Base-by-base conservation (phyloP, 2,888 invertebrate genomes). In the Drosophila dives region DNA sequence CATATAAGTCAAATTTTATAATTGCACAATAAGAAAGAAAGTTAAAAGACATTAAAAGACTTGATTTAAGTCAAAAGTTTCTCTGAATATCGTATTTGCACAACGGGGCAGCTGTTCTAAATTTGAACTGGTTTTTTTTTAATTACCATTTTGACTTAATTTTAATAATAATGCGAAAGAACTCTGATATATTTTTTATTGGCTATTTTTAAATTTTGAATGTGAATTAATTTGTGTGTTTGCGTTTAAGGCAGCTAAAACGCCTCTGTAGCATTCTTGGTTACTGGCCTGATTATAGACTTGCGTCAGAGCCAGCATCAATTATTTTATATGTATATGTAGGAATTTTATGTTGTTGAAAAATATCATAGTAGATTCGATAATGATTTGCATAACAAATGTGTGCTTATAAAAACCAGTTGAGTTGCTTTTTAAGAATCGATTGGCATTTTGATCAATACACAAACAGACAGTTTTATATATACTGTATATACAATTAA, bases 381-480 rank as follows among this genome's bases (percentile, higher is more conserved):
- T 77, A 68, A 77, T 77, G 71, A 80, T 80, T 80, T 80, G 69
- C 75, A 78, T 79, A 80, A 75, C 75, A 74, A 80, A 80, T 80
- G 63, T 69, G 64, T 62, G 77, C 75, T 71, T 77, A 59, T 40
- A 53, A 67, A 76, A 85, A 85, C 85, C 83, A 77, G 85, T 85
- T 83, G 72, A 78, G 81, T 80, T 75, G 61, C 66, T 66, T 75
- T 80, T 78, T 67, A 64, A 81, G 76, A 81, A 79, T 80, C 70
- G 71, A 80, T 69, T 72, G 74, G 80, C 69, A 74, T 76, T 80
- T 76, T 38, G 61, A 45, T 36, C 60, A 69, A 38, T 45, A 61
- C 63, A 63, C 2, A 74, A 32, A 34, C 10, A 48, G 12, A 59
- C 49, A 77, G 2, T 49, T 29, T 34, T 29, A 23, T 50, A 53